Evolutionary conservation across 1,140 invertebrate genomes (phyloP), one percentile per base, ranked within the genome.

Genomic region (Andrena cerasifolii): DNA sequence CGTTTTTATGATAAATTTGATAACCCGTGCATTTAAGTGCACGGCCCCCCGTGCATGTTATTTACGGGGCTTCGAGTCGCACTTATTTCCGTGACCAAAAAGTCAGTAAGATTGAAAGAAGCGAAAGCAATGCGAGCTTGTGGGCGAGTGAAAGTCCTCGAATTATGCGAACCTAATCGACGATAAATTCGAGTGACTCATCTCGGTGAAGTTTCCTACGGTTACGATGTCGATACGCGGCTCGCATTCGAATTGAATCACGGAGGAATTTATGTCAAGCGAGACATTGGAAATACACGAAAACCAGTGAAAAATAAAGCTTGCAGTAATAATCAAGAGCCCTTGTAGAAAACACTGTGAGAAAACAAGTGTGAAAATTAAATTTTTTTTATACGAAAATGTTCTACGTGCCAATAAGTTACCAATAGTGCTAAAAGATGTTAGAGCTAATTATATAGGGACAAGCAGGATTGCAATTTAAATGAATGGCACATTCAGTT

Each of bases 131-230:
- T 47, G 2, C 18, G 33, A 7, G 24, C 36, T 49, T n/a, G 31
- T 63, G 70, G 59, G 49, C 72, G 28, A 77, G 74, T 78, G 81
- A 83, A 83, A 83, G 81, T 82, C 26, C 21, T 47, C 49, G 73
- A 82, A 82, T 83, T 78, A 67, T 67, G 62, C 51, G 61, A 73
- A 40, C 36, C 79, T 82, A 81, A 77, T 82, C 58, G 56, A 28
- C 47, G 3, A 47, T 45, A 65, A 81, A 66, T 54, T 62, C 45
- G n/a, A 59, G n/a, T 78, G 61, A 71, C 67, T 82, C 79, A 71
- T 65, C 49, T 18, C 47, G 18, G 58, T 36, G 40, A 61, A 78
- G 62, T 72, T 59, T n/a, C 10, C 12, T 68, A 21, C 36, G n/a
- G 49, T 54, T 26, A 18, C 24, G 31, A n/a, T 14, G 31, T 36